Conservation (phyloP, 2,888 invertebrate species). For the Vandiemenella viatica region DNA sequence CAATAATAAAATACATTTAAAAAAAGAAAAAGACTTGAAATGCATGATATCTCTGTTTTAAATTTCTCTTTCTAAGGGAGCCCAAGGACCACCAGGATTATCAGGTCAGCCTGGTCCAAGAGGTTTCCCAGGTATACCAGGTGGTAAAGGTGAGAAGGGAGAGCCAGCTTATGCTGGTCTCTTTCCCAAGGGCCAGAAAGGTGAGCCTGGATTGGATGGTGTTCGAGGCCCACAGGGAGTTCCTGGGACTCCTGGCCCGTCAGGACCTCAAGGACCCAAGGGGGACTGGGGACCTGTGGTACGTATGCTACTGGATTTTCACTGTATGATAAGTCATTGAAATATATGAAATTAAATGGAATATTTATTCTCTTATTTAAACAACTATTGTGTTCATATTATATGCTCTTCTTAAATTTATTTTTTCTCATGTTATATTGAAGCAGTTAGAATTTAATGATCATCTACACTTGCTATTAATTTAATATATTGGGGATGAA, state of each 20-base stretch:
- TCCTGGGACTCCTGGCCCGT: conserved; percentile 45
- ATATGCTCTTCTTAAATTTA: no score
- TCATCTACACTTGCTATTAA: no score
- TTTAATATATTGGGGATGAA: no score
- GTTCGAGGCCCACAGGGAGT: conserved; percentile 24
- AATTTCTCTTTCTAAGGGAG: conserved; percentile 48
- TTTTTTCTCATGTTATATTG: neutral
- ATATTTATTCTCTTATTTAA: no score
- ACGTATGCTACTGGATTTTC: conserved; percentile 19
- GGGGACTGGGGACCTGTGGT: conserved; percentile 47
- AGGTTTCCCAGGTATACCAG: conserved; percentile 50
- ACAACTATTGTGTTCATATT: no score
- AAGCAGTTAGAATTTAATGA: no score
- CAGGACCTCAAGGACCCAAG: conserved; percentile 44
- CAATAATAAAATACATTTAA: no score
- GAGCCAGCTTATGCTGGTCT: conserved; percentile 59
- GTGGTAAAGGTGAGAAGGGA: conserved; percentile 63
- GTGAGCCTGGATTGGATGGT: conserved; percentile 67
- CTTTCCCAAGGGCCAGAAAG: conserved; percentile 66
- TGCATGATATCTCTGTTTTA: no score
- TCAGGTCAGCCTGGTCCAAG: conserved; percentile 60
- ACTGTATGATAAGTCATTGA: neutral
- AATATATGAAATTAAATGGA: neutral
- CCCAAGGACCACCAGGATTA: conserved; percentile 52
- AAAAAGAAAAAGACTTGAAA: no score